Percentiles rank a stretch among this genome's conserved stretches.
Conservation (phyloP, 37 sponge, comb jelly and placozoan species). For the Eunapius fragilis region DNA sequence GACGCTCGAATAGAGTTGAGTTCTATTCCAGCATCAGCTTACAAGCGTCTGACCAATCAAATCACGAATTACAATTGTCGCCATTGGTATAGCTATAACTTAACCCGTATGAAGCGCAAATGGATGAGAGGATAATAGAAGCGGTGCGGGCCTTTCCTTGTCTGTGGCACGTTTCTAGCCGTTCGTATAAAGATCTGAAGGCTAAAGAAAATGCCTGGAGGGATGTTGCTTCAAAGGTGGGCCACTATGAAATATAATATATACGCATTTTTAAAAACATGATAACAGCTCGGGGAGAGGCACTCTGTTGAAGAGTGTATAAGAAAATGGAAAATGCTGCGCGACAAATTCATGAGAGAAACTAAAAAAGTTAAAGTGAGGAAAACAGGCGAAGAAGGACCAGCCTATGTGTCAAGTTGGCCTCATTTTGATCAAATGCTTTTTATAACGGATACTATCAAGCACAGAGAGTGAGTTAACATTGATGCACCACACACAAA, state of each 20-base stretch:
- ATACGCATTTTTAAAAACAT: background rate
- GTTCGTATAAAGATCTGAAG: slow-evolving; percentile 2
- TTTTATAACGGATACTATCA: slow-evolving; percentile 4
- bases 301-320: background rate
- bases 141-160: slow-evolving; percentile 19
- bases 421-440: slow-evolving; percentile 3
- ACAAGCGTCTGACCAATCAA: too few species aligned
- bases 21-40: slow-evolving; percentile 17
- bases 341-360: slow-evolving; percentile 2
- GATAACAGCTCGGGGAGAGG: background rate
- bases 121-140: slow-evolving; percentile 29
- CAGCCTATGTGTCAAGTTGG: slow-evolving; percentile 10
- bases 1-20: background rate
- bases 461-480: slow-evolving; percentile 1
- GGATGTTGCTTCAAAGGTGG: slow-evolving; percentile 6
- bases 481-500: background rate
- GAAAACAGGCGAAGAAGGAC: slow-evolving; percentile 6
- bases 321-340: background rate
- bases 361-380: background rate
- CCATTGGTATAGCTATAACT: too few species aligned
- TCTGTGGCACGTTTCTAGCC: slow-evolving; percentile 19
- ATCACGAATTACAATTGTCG: background rate
- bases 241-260: background rate
- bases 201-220: slow-evolving; percentile 36
- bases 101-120: background rate